Evolutionary conservation across 2,888 invertebrate species (phyloP), one percentile per base, ranked within the genome.

Genomic region (Acrocyrtus sp.): DNA sequence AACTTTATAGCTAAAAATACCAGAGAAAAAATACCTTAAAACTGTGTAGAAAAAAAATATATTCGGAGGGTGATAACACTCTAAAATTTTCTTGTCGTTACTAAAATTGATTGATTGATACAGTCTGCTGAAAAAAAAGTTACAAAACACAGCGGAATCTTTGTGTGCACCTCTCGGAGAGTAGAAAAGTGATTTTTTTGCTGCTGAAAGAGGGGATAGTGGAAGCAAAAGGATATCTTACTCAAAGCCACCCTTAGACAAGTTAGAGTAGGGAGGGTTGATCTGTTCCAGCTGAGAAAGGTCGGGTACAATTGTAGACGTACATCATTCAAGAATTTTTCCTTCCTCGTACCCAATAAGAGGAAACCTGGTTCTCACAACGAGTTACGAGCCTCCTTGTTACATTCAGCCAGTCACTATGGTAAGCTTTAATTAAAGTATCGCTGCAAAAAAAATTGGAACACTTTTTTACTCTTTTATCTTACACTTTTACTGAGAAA

Each of bases 331-430:
- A 19, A 45, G 10, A 6, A 51, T 2, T 21, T 51, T 48, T 48
- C 48, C 17, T 21, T n/a, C 45, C 15, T 51, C 22, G 26, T 24
- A 24, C 17, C 26, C 8, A 24, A 39, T 24, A 50, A 51, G 12
- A 43, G 41, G 24, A 72, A 72, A 51, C 67, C 73, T 73, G 73
- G 73, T 73, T 73, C 73, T 73, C 61, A 73, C 73, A 73, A 73
- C 73, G 73, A 67, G 43, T 62, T 73, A 67, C 73, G 73, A 73
- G 45, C 50, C 73, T 51, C 73, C 73, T 56, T 67, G 66, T 62
- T 73, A 67, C 67, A 73, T 67, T 51, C 73, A 73, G 47, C 67
- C 73, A 62, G 67, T 73, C 43, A 73, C 73, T 3, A 73, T 73
- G 73, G 73, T 73, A 73, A 73, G 73, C 5, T n/a, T n/a, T n/a